phyloP scores from a whole-genome alignment of 2,113 vertebrate genomes.

The Haplotaxodon microlepis region DNA sequence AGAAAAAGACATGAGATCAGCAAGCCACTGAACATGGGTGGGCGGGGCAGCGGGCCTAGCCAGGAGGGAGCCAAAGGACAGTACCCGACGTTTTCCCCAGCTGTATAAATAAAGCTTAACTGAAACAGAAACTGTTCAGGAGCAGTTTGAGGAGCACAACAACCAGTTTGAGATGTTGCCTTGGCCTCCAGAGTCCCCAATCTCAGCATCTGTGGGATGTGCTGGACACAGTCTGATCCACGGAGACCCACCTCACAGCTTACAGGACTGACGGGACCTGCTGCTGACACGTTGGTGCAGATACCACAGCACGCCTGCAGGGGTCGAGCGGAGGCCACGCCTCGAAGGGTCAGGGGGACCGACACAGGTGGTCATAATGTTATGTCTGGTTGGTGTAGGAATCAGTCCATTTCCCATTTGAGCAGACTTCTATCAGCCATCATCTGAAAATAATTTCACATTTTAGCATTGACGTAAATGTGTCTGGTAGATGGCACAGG shows the following conservation, averaged over 20 bases:
- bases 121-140: background rate
- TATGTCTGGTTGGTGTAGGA: too few relatives aligned
- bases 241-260: background rate
- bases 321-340: too few relatives aligned
- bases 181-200: rapidly evolving
- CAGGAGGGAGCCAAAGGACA: background rate
- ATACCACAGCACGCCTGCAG: background rate
- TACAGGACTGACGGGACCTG: background rate
- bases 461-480: too few relatives aligned
- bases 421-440: too few relatives aligned
- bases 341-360: too few relatives aligned
- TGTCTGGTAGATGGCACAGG: too few relatives aligned
- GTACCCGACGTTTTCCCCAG: rapidly evolving
- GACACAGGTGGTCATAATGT: too few relatives aligned
- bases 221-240: rapidly evolving
- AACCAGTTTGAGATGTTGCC: rapidly evolving
- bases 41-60: too few relatives aligned
- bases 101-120: background rate
- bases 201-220: background rate
- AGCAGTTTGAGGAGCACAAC: background rate
- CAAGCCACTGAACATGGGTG: background rate
- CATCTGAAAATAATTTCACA: too few relatives aligned
- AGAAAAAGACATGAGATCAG: background rate
- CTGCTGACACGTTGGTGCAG: background rate
- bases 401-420: too few relatives aligned